Base-by-base conservation (phyloP, 1,140 invertebrate genomes). In the Apis cerana region DNA sequence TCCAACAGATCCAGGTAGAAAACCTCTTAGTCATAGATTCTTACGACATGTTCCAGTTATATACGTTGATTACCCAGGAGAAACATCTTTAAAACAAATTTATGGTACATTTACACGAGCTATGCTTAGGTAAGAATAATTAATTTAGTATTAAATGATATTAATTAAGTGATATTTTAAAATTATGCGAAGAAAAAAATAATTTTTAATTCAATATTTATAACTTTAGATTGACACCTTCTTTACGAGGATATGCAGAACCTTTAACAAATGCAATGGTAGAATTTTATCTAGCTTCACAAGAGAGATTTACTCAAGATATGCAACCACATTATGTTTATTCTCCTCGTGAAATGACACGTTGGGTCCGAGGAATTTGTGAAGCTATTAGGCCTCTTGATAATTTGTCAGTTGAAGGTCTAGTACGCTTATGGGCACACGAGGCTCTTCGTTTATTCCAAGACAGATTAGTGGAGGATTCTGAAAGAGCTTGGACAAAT, bases 261-360 rank as follows among this genome's bases (percentile, higher is more conserved):
- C 97, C 99, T 2, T 94, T 99, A 21, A 99, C 99, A 0, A 98
- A 98, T 91, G 99, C 99, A 7, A 99, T 99, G 99, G 99, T 99
- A 0, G 98, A 99, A 91, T 99, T 99, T 91, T 99, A 99, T 94
- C 95, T 99, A 3, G 96, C 97, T 15, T 99, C 99, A 17, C 99
- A 99, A 95, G 99, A 99, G 93, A 95, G 97, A 72, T 99, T 99
- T 93, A 99, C 99, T 1, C 99, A 99, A 95, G 99, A 99, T 93
- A 99, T 99, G 98, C 99, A 99, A 93, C 99, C 99, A 1, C 99
- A 99, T 94, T 99, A 99, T 93, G 98, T 99, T 1, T 99, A 99
- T 94, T 99, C 98, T 83, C 99, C 99, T n/a, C 96, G 99, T 93
- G 99, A 99, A 95, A 98, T 99, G 97, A 99, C 99, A 0, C 94